Base-by-base conservation (phyloP, 1,140 invertebrate genomes). In the Gonioctena quinquepunctata region DNA sequence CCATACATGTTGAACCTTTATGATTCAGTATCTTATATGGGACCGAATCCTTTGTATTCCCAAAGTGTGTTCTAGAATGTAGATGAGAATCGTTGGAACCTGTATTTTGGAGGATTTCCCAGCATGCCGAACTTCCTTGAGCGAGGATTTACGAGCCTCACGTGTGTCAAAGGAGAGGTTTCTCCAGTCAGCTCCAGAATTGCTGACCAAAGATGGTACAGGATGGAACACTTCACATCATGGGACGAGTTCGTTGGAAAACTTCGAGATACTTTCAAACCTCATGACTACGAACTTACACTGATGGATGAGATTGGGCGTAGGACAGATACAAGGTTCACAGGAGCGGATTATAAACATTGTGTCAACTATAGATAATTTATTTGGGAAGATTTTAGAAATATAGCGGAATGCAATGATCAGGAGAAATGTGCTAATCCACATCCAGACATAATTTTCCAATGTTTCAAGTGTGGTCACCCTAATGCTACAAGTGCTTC, bases 401-500 rank as follows among this genome's bases (percentile, higher is more conserved):
- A 2, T 8, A 4, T 16, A 19, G 6, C 18, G 52, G 8, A 8
- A 16, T 2, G 8, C 18, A 16, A 54, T 54, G 18, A 54, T 54
- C 8, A 13, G 21, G 19, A 19, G 52, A 54, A 54, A 42, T n/a
- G 11, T 42, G 33, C 33, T 42, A 42, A 8, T n/a, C 11, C 33
- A 42, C 8, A 42, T 42, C 19, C 52, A 54, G 21, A 54, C 21
- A 11, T 18, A 21, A 18, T 54, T 54, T 16, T 54, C 52, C 18
- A 54, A 21, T 62, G 66, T 33, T 68, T 28, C 2, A 11, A 27
- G 21, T 68, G 56, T 25, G 57, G 57, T 42, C 6, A 21, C 7
- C 11, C 13, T 21, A 8, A 56, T 22, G 27, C 57, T 7, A 64
- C 22, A 25, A 19, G 8, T 23, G 11, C 13, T 26, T 49, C 26